Evolutionary conservation across 2,113 vertebrate genomes (phyloP), one percentile per base, ranked within the genome.

Genomic region (Vicugna pacos): DNA sequence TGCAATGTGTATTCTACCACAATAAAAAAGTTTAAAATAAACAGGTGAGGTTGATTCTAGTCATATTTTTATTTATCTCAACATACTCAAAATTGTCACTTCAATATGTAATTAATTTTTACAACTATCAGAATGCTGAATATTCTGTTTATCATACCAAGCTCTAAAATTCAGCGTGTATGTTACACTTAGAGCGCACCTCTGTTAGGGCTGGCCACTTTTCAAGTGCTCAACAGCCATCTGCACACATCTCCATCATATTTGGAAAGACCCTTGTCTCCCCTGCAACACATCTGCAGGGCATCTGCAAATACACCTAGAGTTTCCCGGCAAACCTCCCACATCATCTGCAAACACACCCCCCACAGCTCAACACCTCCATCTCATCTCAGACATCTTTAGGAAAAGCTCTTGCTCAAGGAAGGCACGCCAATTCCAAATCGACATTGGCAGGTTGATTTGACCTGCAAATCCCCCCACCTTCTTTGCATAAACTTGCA

Each of bases 11-110:
- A 42, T n/a, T 67, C 75, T 58, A 35, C 12, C 69, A 60, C 30
- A 28, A 73, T 56, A 62, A 80, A 94, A 67, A 14, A 35, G 9
- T 38, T 73, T 10, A 65, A 73, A 65, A 70, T 19, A 69, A 82
- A 56, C 48, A 56, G 16, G 52, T 42, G 28, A 82, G 65, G 70
- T 60, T 58, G 24, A 26, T 76, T 84, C 82, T 58, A 46, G 77
- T n/a, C 72, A 84, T 93, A 94, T 75, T 79, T 94, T 86, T 80
- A 76, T 64, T 62, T 79, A 77, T 69, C 28, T 12, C 26, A 46
- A 50, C 70, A 77, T 8, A 62, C 16, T 26, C 7, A 58, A 93
- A 67, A 62, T 26, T 42, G 35, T 28, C 69, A 90, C 86, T 86
- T 94, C 83, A 83, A 72, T 15, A 81, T 32, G 7, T 28, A 46